phyloP scores from a whole-genome alignment of 1,140 invertebrate species.

The Drosophila elegans region DNA sequence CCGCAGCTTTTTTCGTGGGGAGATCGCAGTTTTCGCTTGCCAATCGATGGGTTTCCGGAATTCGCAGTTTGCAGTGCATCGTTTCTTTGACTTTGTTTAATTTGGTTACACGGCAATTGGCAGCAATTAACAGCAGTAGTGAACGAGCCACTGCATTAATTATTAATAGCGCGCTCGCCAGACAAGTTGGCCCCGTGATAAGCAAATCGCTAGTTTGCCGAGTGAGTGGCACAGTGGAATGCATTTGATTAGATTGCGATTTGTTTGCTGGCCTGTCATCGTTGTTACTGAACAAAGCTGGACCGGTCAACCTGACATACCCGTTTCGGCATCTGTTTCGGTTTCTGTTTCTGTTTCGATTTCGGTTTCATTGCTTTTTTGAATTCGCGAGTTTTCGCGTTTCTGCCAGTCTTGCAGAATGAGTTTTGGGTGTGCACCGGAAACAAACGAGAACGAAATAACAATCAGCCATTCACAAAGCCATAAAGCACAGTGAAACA shows the following conservation, averaged over 20 bases:
- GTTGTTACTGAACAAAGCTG: conserved; percentile 54
- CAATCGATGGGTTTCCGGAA: conserved; percentile 37
- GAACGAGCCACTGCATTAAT: conserved; percentile 18
- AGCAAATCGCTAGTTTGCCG: conserved; percentile 17
- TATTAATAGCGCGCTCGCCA: conserved; percentile 17
- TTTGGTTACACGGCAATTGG: conserved; percentile 52
- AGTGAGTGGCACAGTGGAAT: conserved; percentile 32
- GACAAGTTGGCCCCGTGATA: conserved; percentile 41
- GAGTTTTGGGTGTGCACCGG: conserved; percentile 28
- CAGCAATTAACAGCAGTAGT: conserved; percentile 24
- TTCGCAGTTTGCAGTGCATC: conserved; percentile 47
- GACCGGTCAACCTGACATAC: too few relatives aligned
- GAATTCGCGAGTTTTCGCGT: conserved; percentile 23
- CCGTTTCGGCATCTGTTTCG: conserved; percentile 18
- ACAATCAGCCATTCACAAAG: conserved; percentile 40
- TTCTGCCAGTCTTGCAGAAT: conserved; percentile 33
- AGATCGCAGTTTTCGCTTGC: conserved; percentile 49
- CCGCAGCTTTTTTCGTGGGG: conserved; percentile 49
- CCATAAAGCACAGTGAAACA: conserved; percentile 31
- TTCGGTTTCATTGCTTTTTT: conserved; percentile 39
- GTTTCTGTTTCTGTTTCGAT: conserved; percentile 28
- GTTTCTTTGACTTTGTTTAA: conserved; percentile 15
- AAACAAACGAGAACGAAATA: conserved; percentile 30
- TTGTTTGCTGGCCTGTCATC: conserved; percentile 38
- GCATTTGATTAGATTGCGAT: conserved; percentile 65